A percentile compares a stretch with the other conserved stretches of the same genome.
Evolutionary conservation across 2,888 invertebrate genomes (phyloP).

Genomic region (Morinoia aosen): DNA sequence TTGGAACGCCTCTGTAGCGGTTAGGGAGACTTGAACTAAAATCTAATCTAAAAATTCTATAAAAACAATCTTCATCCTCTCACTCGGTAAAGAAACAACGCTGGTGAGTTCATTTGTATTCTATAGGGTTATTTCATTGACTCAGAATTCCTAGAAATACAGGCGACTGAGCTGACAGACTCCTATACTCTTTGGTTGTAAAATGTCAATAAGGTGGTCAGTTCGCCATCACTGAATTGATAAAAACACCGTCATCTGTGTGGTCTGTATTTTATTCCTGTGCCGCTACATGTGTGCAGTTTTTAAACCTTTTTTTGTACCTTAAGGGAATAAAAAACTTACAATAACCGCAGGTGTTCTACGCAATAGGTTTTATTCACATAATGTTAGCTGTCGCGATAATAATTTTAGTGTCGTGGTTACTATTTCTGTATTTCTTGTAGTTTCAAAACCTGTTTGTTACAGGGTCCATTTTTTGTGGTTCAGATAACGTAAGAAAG

Average conservation of each 20-base stretch:
- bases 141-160: not conserved
- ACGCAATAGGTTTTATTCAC: not conserved
- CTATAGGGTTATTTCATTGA: not conserved
- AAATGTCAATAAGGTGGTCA: not conserved
- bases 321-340: not conserved
- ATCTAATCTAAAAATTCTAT: not conserved
- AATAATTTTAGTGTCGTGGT: not conserved
- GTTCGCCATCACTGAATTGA: not conserved
- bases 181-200: not conserved
- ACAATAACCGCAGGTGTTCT: not conserved
- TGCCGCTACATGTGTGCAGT: not conserved
- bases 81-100: not conserved
- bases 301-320: not conserved
- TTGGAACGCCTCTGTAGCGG: too few relatives aligned
- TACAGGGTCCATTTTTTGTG: not conserved
- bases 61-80: not conserved
- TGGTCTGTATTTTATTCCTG: not conserved
- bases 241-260: not conserved
- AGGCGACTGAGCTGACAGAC: not conserved
- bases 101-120: not conserved
- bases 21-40: too few relatives aligned
- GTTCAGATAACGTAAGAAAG: not conserved
- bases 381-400: not conserved
- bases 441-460: not conserved
- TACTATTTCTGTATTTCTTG: not conserved